These are phyloP conservation scores for Acrocephalus scirpaceus DNA, from an alignment of 2,797 vertebrate species.

Conservation along the genomic window DNA sequence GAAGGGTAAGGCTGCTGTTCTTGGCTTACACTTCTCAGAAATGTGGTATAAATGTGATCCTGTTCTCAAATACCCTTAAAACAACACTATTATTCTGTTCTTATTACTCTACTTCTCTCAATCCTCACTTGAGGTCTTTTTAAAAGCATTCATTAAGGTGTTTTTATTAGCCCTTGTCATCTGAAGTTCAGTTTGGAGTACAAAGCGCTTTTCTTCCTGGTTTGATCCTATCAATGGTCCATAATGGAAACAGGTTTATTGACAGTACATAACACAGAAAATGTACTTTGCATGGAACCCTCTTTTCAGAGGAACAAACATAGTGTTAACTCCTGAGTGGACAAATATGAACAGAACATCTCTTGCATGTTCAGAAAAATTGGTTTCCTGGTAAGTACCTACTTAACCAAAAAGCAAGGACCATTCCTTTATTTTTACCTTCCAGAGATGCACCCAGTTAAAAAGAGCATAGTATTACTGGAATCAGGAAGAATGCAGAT, in stretches of 20 bases:
- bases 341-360: neutral
- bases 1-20: conserved; percentile 7
- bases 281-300: neutral
- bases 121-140: neutral
- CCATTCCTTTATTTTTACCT: neutral
- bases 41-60: neutral
- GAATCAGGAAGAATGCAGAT: neutral
- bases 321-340: neutral
- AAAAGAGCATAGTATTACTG: neutral
- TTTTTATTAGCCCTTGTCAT: neutral
- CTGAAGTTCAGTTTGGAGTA: neutral
- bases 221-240: neutral
- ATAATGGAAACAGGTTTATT: neutral
- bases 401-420: neutral
- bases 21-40: neutral
- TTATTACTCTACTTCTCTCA: neutral
- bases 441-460: neutral
- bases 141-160: neutral
- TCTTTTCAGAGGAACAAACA: neutral
- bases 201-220: neutral
- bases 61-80: conserved; percentile 5
- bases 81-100: neutral
- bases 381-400: neutral
- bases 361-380: neutral
- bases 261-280: neutral